A percentile compares a stretch with the other conserved stretches of the same genome.
Evolutionary conservation across 2,888 invertebrate species (phyloP).

Genomic region (Trichopria drosophilae): DNA sequence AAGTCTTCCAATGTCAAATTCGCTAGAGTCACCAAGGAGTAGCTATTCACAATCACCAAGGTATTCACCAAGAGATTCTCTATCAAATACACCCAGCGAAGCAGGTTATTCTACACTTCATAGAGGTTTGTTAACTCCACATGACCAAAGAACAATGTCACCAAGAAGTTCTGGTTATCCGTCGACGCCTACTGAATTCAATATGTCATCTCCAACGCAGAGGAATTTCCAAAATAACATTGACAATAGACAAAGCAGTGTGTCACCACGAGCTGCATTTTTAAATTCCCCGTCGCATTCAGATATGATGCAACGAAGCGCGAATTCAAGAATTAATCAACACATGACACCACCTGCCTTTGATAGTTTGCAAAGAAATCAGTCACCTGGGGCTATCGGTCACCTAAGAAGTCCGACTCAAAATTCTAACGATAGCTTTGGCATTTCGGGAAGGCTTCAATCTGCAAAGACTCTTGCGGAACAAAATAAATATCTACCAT

Average conservation of each 20-base stretch:
- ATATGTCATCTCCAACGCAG: slow-evolving; percentile 42
- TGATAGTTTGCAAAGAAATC: slow-evolving; percentile 36
- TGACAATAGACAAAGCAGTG: slow-evolving; percentile 43
- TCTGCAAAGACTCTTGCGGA: too few species aligned
- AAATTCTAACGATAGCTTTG: slow-evolving; percentile 11
- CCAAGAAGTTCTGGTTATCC: slow-evolving; percentile 50
- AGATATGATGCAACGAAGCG: slow-evolving; percentile 42
- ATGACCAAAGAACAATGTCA: slow-evolving; percentile 48
- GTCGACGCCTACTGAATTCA: slow-evolving; percentile 42
- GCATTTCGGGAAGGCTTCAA: too few species aligned
- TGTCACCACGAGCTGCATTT: slow-evolving; percentile 43
- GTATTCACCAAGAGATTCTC: slow-evolving; percentile 50
- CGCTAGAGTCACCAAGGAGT: slow-evolving; percentile 47
- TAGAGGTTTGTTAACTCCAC: slow-evolving; percentile 44
- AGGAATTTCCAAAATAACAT: slow-evolving; percentile 43
- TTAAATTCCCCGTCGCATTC: slow-evolving; percentile 39
- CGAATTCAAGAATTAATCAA: slow-evolving; percentile 36
- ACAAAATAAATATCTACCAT: slow-evolving; percentile 7
- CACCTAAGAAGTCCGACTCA: slow-evolving; percentile 35
- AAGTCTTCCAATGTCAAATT: slow-evolving; percentile 47
- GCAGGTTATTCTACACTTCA: slow-evolving; percentile 44
- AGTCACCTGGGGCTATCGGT: slow-evolving; percentile 39
- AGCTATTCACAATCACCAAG: slow-evolving; percentile 47
- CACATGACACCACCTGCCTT: slow-evolving; percentile 29
- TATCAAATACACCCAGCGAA: slow-evolving; percentile 46